Conservation (phyloP, 2,113 vertebrate genomes). For the Chloroceryle aenea region DNA sequence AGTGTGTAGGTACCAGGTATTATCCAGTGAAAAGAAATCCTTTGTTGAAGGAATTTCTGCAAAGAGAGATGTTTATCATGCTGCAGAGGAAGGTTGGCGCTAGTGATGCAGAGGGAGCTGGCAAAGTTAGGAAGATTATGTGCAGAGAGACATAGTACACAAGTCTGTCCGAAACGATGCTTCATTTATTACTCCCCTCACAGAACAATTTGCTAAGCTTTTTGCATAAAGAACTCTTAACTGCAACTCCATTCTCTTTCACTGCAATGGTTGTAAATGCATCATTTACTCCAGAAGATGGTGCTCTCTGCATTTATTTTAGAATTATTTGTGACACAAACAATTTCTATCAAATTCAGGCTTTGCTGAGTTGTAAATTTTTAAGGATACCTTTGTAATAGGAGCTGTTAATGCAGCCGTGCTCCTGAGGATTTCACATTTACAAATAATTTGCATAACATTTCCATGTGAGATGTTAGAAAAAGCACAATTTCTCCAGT, state of each 20-base stretch:
- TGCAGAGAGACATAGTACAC: background rate
- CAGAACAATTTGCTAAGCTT: background rate
- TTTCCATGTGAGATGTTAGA: conserved; percentile 71
- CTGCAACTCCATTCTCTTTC: background rate
- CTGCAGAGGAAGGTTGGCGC: background rate
- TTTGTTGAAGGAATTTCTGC: background rate
- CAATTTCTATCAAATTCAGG: conserved; percentile 37
- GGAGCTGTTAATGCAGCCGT: conserved; percentile 65
- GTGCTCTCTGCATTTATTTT: conserved; percentile 76
- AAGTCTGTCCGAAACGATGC: background rate
- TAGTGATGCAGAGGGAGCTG: background rate
- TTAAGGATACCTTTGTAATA: conserved; percentile 68
- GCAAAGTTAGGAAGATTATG: background rate
- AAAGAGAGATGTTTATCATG: accelerated
- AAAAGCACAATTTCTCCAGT: conserved; percentile 58
- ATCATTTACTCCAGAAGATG: conserved; percentile 73
- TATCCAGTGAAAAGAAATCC: background rate
- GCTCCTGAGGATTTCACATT: conserved; percentile 74
- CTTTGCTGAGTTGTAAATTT: conserved; percentile 67
- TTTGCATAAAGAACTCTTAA: background rate
- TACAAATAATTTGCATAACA: conserved; percentile 80
- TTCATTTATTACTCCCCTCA: background rate
- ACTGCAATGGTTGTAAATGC: background rate
- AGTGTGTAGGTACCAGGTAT: background rate
- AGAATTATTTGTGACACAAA: background rate